phyloP scores from a whole-genome alignment of 2,113 vertebrate species.

The Felis chaus region DNA sequence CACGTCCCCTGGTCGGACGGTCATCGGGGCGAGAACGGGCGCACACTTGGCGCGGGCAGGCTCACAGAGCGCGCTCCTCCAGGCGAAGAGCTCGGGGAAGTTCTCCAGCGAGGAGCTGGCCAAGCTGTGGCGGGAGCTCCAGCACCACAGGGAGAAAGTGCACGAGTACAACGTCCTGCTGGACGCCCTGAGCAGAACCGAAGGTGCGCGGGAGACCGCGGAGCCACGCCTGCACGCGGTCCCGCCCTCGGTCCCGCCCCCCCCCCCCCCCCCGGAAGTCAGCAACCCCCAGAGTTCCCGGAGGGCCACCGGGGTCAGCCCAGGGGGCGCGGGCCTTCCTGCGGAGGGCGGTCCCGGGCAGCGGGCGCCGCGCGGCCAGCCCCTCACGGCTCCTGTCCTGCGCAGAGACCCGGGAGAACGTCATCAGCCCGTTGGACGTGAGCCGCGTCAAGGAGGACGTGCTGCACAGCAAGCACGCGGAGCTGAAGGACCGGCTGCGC shows the following conservation, averaged over 20 bases:
- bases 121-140: slow-evolving; percentile 93
- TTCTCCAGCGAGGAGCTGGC: slow-evolving; percentile 93
- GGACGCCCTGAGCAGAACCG: slow-evolving; percentile 92
- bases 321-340: no score
- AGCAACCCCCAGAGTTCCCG: not conserved
- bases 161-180: slow-evolving; percentile 93
- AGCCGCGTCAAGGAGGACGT: slow-evolving; percentile 83
- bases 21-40: not conserved
- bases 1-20: not conserved
- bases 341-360: no score
- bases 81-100: slow-evolving; percentile 96
- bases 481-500: slow-evolving; percentile 92
- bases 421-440: slow-evolving; percentile 88
- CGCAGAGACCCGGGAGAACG: slow-evolving; percentile 91
- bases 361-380: not conserved
- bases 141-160: slow-evolving; percentile 95
- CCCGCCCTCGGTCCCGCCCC: not conserved
- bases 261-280: not conserved
- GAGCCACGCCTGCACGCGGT: not conserved
- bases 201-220: slow-evolving; percentile 84
- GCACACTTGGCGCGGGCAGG: fast-evolving
- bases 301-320: not conserved
- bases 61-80: not conserved
- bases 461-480: slow-evolving; percentile 90
- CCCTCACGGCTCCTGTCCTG: fast-evolving